phyloP scores from a whole-genome alignment of 2,113 vertebrate genomes.

The rabbit (Oryctolagus cuniculus) region mOryCun1.1 NC_091437.1:5106001-5106500 shows the following conservation, averaged over 20 bases:
- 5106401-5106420: neutral
- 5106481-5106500: neutral
- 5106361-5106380: neutral
- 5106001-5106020: neutral
- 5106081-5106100: conserved; percentile 5
- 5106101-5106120: neutral
- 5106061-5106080: neutral
- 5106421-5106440: neutral
- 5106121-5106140: neutral
- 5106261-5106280: neutral
- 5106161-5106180: neutral
- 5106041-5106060: conserved; percentile 44
- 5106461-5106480: neutral
- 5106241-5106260: neutral
- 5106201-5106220: neutral
- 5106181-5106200: neutral
- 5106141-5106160: neutral
- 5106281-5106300: neutral
- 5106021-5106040: neutral
- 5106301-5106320: neutral
- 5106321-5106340: neutral
- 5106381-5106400: neutral
- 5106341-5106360: conserved; percentile 25
- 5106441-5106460: neutral
- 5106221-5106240: neutral